phyloP scores from a whole-genome alignment of 2,888 invertebrate species.

The Anarsia innoxiella region DNA sequence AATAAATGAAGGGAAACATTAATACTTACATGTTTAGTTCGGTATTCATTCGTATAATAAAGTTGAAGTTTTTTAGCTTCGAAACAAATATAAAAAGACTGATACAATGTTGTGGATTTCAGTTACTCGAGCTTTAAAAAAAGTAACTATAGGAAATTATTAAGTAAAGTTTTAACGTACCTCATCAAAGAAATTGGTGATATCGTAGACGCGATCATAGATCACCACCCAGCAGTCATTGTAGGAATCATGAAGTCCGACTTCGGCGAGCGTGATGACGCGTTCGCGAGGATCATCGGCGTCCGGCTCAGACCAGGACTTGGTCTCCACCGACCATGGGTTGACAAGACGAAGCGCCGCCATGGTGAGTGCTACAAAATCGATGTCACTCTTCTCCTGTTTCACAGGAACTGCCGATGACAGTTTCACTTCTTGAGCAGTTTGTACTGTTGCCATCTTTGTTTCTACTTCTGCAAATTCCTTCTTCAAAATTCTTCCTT shows the following conservation, averaged over 20 bases:
- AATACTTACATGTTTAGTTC: no score
- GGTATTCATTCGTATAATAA: no score
- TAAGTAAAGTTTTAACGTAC: constrained; percentile 49
- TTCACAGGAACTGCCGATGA: constrained; percentile 38
- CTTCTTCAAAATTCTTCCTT: constrained; percentile 6
- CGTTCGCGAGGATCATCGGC: constrained; percentile 54
- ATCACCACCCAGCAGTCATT: constrained; percentile 91
- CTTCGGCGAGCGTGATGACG: constrained; percentile 81
- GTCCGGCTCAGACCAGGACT: constrained; percentile 37
- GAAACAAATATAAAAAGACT: no score
- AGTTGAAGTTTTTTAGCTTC: no score
- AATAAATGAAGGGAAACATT: no score
- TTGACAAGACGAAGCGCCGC: constrained; percentile 63
- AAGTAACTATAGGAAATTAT: background rate
- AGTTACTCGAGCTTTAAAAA: background rate
- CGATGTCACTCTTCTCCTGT: constrained; percentile 50
- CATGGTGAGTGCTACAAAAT: constrained; percentile 63
- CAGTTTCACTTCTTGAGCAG: constrained; percentile 47
- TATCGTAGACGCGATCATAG: constrained; percentile 89
- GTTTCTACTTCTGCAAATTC: constrained; percentile 13
- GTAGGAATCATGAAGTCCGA: constrained; percentile 82
- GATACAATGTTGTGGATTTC: no score
- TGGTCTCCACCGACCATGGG: constrained; percentile 52
- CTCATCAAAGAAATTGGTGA: constrained; percentile 83
- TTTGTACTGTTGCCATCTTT: constrained; percentile 60